Evolutionary conservation across 2,888 invertebrate genomes (phyloP).

Genomic region (Chaitophorus viminalis): DNA sequence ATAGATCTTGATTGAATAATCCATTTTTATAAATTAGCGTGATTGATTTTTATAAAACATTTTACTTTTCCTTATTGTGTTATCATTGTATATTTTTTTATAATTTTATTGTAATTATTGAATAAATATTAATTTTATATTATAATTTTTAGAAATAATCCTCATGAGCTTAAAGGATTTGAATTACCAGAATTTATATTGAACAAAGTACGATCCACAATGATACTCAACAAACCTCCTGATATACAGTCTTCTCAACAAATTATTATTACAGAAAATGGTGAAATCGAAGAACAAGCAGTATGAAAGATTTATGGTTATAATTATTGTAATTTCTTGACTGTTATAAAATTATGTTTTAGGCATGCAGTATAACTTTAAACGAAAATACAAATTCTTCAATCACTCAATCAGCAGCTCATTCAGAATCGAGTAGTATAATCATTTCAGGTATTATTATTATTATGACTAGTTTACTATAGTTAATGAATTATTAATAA

Average conservation of each 20-base stretch:
- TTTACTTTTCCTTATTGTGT: not conserved
- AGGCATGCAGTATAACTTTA: conserved; percentile 56
- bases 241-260: conserved; percentile 48
- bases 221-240: conserved; percentile 68
- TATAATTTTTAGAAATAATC: conserved; percentile 69
- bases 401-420: conserved; percentile 47
- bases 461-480: not conserved
- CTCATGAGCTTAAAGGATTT: conserved; percentile 79
- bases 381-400: conserved; percentile 57
- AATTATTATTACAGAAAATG: conserved; percentile 67
- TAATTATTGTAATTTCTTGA: not conserved
- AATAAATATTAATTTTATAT: not conserved
- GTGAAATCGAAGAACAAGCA: conserved; percentile 53
- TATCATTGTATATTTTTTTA: not conserved
- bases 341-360: conserved; percentile 12
- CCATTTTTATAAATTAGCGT: too few relatives aligned
- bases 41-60: too few relatives aligned
- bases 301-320: conserved; percentile 21
- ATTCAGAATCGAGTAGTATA: conserved; percentile 57
- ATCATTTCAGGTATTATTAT: conserved; percentile 49
- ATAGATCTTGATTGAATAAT: too few relatives aligned
- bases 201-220: conserved; percentile 77
- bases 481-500: not conserved
- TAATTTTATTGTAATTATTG: not conserved
- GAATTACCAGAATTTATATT: conserved; percentile 80